Evolutionary conservation across 2,113 vertebrate species (phyloP).

Genomic region (Syrrhaptes paradoxus): DNA sequence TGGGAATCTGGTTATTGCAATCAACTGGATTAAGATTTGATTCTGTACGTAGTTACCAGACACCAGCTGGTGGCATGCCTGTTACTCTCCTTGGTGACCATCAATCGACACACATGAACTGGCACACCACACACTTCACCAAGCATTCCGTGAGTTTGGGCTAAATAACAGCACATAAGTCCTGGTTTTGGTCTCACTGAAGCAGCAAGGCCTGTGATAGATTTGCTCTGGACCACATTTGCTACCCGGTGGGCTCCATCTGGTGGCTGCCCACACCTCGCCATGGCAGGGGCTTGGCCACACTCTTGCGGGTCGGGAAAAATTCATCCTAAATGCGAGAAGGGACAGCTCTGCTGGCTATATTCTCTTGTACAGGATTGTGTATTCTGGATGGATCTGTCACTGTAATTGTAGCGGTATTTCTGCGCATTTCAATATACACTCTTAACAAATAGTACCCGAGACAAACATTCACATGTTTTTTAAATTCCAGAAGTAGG

Average conservation of each 20-base stretch:
- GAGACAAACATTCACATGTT: not conserved
- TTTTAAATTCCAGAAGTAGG: not conserved
- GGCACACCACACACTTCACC: not conserved
- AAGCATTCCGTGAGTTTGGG: not conserved
- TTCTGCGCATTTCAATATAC: not conserved
- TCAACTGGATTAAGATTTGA: not conserved
- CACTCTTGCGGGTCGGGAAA: accelerated
- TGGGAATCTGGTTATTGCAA: not conserved
- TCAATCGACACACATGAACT: accelerated
- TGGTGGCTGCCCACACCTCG: not conserved
- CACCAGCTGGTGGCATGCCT: not conserved
- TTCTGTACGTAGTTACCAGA: not conserved
- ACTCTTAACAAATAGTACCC: not conserved
- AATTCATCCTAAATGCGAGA: not conserved
- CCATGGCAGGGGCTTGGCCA: not conserved
- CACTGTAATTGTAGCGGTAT: not conserved
- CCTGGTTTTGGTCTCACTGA: not conserved
- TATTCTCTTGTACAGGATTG: no score
- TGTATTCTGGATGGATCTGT: not conserved
- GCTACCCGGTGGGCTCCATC: constrained; percentile 36
- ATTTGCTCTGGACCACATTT: not conserved
- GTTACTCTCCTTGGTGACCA: not conserved
- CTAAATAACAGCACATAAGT: not conserved
- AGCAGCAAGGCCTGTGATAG: not conserved
- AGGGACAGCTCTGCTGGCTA: not conserved